Evolutionary conservation across 2,113 vertebrate species (phyloP).

Genomic region (Arvicanthis niloticus): DNA sequence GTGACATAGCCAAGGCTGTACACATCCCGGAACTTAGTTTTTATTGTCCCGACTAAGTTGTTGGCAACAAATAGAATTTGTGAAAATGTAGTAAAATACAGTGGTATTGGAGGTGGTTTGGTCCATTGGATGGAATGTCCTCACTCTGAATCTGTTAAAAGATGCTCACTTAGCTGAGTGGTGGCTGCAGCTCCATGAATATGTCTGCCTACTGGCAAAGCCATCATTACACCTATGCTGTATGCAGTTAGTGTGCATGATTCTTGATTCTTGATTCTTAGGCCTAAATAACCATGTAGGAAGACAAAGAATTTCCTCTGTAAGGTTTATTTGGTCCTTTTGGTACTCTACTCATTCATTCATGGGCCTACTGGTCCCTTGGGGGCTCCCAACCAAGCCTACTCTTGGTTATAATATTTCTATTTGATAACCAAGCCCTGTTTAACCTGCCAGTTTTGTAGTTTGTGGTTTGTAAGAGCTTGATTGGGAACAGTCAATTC

Average conservation of each 20-base stretch:
- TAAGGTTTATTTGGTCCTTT: background rate
- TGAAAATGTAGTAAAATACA: background rate
- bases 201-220: background rate
- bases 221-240: background rate
- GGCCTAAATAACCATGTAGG: too few relatives aligned
- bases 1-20: background rate
- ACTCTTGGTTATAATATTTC: background rate
- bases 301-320: background rate
- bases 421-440: background rate
- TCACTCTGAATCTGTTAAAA: background rate
- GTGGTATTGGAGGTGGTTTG: background rate
- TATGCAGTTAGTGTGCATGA: background rate
- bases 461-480: background rate
- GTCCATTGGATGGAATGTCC: background rate
- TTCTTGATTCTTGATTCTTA: background rate
- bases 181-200: background rate
- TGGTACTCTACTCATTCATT: background rate
- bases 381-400: too few relatives aligned
- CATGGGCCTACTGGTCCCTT: background rate
- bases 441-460: background rate
- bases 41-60: background rate
- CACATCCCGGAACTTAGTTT: background rate
- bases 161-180: background rate
- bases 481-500: background rate
- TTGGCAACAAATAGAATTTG: background rate